Percentiles rank a stretch among this genome's conserved stretches.
phyloP scores from a whole-genome alignment of 1,140 invertebrate genomes.

The Ectropis grisescens region DNA sequence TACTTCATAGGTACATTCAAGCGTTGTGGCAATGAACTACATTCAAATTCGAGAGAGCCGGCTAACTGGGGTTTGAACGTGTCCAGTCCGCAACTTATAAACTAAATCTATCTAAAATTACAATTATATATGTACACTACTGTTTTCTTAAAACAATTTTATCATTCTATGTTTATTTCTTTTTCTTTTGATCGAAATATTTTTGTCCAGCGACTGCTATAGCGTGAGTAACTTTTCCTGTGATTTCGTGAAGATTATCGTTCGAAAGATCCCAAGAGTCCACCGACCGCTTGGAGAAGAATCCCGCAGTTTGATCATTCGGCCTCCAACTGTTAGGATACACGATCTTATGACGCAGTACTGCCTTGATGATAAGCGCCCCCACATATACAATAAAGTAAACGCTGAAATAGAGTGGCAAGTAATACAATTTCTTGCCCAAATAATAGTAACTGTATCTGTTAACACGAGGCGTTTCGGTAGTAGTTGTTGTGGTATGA shows the following conservation, averaged over 20 bases:
- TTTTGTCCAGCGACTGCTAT: slow-evolving; percentile 48
- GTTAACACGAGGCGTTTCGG: slow-evolving; percentile 77
- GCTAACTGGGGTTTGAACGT: slow-evolving; percentile 39
- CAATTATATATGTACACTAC: slow-evolving; percentile 14
- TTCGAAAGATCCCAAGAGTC: slow-evolving; percentile 41
- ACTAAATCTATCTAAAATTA: slow-evolving; percentile 8
- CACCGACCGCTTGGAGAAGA: slow-evolving; percentile 53
- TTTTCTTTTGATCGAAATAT: slow-evolving; percentile 35
- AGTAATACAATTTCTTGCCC: slow-evolving; percentile 85
- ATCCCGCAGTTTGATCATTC: slow-evolving; percentile 39
- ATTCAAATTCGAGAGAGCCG: slow-evolving; percentile 23
- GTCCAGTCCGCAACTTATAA: slow-evolving; percentile 41
- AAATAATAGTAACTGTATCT: slow-evolving; percentile 86
- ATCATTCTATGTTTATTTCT: slow-evolving; percentile 10
- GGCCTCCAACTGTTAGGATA: slow-evolving; percentile 63
- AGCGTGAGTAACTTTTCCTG: slow-evolving; percentile 45
- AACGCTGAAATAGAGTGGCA: slow-evolving; percentile 87
- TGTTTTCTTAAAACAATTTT: slow-evolving; percentile 2
- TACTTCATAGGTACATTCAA: slow-evolving; percentile 1
- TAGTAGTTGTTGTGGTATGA: slow-evolving; percentile 69
- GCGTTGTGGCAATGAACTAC: slow-evolving; percentile 57
- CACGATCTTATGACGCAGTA: slow-evolving; percentile 80
- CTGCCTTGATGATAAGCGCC: slow-evolving; percentile 82
- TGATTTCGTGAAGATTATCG: slow-evolving; percentile 48
- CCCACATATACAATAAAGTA: slow-evolving; percentile 86